Evolutionary conservation across 2,888 invertebrate genomes (phyloP).

Genomic region (Creontiades dilutus): DNA sequence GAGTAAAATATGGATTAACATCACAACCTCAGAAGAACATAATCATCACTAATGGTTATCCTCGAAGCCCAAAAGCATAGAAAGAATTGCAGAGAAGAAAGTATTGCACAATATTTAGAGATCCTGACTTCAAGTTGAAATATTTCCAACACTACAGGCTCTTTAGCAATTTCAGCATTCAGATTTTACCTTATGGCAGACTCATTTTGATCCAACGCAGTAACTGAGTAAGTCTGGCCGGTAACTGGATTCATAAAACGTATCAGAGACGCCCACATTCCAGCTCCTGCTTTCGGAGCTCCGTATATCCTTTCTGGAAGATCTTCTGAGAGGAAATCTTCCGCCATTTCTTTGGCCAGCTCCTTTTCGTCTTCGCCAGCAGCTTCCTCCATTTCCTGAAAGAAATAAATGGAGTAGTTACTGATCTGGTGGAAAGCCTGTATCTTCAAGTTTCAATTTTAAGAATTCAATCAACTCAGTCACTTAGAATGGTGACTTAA

Average conservation of each 20-base stretch:
- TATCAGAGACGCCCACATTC: constrained; percentile 97
- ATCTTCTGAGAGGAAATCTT: constrained; percentile 96
- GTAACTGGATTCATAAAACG: constrained; percentile 91
- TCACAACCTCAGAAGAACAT: constrained; percentile 57
- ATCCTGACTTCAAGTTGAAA: no score
- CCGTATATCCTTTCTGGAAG: constrained; percentile 96
- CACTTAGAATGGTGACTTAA: no score
- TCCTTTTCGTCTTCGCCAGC: constrained; percentile 97
- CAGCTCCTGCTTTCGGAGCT: constrained; percentile 96
- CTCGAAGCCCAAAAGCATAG: not conserved
- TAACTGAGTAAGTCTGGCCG: constrained; percentile 87
- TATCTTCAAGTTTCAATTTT: no score
- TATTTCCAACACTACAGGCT: no score
- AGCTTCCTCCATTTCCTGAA: constrained; percentile 95
- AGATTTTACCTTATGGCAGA: constrained; percentile 88
- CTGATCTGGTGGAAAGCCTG: no score
- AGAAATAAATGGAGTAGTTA: no score
- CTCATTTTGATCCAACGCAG: constrained; percentile 96
- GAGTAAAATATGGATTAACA: constrained; percentile 46
- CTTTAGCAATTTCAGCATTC: no score
- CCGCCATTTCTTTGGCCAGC: constrained; percentile 97
- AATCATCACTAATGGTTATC: constrained; percentile 40
- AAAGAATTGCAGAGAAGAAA: no score
- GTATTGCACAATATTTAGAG: no score
- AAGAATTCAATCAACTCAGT: no score